phyloP scores from a whole-genome alignment of 1,140 invertebrate species.

The Hyles vespertilio region DNA sequence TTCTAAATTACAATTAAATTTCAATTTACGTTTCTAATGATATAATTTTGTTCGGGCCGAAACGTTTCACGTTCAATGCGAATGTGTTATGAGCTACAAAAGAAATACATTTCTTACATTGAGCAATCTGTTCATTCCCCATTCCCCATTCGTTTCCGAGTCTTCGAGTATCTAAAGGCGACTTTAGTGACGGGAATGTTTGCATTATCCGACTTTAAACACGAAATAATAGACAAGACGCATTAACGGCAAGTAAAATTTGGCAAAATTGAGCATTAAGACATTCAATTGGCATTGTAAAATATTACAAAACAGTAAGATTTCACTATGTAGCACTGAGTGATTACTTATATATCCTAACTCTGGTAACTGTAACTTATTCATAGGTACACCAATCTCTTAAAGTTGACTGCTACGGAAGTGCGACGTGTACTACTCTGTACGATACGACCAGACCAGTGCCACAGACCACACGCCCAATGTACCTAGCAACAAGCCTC shows the following conservation, averaged over 20 bases:
- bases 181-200: slow-evolving; percentile 35
- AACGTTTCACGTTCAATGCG: slow-evolving; percentile 40
- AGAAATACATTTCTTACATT: slow-evolving; percentile 49
- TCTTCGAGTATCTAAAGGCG: slow-evolving; percentile 18
- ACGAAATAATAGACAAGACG: slow-evolving; percentile 62
- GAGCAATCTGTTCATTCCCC: slow-evolving; percentile 59
- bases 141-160: slow-evolving; percentile 27
- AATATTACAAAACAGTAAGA: slow-evolving; percentile 49
- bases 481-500: neutral
- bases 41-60: slow-evolving; percentile 56
- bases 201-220: slow-evolving; percentile 30
- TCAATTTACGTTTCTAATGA: slow-evolving; percentile 50
- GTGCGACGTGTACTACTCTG: slow-evolving; percentile 31
- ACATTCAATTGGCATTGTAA: slow-evolving; percentile 65
- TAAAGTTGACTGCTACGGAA: slow-evolving; percentile 29
- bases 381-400: slow-evolving; percentile 48
- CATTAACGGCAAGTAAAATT: slow-evolving; percentile 71
- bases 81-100: slow-evolving; percentile 43
- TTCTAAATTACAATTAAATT: slow-evolving; percentile 60
- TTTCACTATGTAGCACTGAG: slow-evolving; percentile 54
- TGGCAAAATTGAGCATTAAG: slow-evolving; percentile 75
- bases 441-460: slow-evolving; percentile 13
- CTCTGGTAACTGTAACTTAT: slow-evolving; percentile 71
- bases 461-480: neutral
- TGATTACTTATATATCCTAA: slow-evolving; percentile 59